Base-by-base conservation (phyloP, 2,113 vertebrate species). In the Peromyscus polionotus region DNA sequence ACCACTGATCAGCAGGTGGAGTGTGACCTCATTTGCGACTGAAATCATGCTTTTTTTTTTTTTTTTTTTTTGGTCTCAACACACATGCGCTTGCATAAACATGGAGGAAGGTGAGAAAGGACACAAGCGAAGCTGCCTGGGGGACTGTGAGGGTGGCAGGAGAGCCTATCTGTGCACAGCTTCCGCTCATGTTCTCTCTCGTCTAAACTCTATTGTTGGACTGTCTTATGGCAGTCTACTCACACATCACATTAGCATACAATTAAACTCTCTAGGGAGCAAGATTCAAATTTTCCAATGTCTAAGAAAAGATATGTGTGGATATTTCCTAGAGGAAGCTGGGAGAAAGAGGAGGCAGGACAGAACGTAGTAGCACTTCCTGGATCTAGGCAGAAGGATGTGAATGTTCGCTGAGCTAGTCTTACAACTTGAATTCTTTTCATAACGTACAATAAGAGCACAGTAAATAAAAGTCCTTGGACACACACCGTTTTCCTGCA, bases 401-500 rank as follows among this genome's bases (percentile, higher is more conserved):
- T 14, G 39, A 45, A 24, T 77, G 91, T 77, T 90, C n/a, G 6
- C 20, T 33, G 48, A 26, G 33, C n/a, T 33, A n/a, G 36, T 39
- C 57, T 91, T 79, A 48, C 73, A 84, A 75, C 42, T 68, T 92
- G 45, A 65, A 80, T 75, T 92, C 20, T 94, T 92, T 72, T 83
- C 39, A 3, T 88, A 87, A 93, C 45, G n/a, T 80, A 83, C 91
- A 90, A 88, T 92, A 65, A 93, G 96, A 87, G 70, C n/a, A 86
- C 57, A 61, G 42, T 68, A 79, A 88, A 76, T 91, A 73, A 79
- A 77, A 54, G 76, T 94, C 94, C 76, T 91, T 79, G 85, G 68
- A 91, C 17, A 81, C 92, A 85, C n/a, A 91, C 57, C 51, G 4
- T 93, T 97, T 93, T 91, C 65, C 90, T 94, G 48, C 1, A 0